Conservation (phyloP, 1,140 invertebrate genomes). For the Venustaconcha ellipsiformis region DNA sequence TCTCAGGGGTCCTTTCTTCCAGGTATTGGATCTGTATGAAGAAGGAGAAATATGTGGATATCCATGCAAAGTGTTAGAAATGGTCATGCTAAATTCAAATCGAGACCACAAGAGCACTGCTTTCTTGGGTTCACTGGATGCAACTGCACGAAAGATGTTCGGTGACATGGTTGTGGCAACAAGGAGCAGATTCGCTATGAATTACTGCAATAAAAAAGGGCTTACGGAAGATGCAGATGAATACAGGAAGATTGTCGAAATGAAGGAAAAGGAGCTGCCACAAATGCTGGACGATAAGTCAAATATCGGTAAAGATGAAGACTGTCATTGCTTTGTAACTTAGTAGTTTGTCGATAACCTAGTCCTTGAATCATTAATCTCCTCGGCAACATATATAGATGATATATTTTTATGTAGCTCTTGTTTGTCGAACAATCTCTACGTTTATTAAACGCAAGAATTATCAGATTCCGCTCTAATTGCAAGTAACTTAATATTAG, state of each 20-base stretch:
- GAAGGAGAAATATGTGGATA: not conserved
- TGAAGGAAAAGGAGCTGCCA: no score
- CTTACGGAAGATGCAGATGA: not conserved
- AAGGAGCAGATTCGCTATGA: not conserved
- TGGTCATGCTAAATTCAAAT: conserved; percentile 25
- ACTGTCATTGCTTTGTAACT: no score
- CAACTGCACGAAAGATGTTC: not conserved
- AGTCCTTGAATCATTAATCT: no score
- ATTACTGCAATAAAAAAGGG: not conserved
- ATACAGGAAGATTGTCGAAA: not conserved
- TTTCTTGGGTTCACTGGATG: not conserved
- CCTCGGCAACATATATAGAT: no score
- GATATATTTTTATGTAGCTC: no score
- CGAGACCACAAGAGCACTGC: conserved; percentile 11
- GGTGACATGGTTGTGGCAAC: not conserved
- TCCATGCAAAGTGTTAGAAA: conserved; percentile 8
- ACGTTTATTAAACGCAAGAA: no score
- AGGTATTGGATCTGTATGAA: not conserved
- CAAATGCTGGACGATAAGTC: no score
- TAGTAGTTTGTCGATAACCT: no score
- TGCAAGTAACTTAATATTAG: no score
- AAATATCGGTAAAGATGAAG: no score
- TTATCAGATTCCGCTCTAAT: no score
- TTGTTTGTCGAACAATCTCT: no score
- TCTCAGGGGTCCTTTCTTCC: not conserved